Conservation (phyloP, 1,140 invertebrate genomes). For the Pachypsylla venusta region DNA sequence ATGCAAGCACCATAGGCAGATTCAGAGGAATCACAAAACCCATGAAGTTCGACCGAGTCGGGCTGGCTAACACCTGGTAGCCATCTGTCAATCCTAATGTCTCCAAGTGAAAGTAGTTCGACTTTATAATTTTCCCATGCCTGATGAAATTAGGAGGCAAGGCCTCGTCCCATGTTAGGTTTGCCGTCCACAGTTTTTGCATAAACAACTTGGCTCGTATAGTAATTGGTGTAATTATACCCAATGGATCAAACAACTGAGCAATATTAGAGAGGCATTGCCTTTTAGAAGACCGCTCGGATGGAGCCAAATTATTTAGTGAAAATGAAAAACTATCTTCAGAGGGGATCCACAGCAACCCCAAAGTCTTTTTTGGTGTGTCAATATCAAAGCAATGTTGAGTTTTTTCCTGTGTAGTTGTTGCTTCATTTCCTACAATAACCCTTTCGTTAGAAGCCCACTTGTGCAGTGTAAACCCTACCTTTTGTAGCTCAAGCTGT, state of each 20-base stretch:
- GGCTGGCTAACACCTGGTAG: too few species aligned
- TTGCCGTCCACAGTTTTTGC: constrained; percentile 27
- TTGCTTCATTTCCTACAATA: too few species aligned
- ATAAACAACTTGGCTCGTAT: constrained; percentile 30
- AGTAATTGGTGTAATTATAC: constrained; percentile 28
- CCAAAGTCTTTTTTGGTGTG: constrained; percentile 7
- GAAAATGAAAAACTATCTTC: constrained; percentile 14
- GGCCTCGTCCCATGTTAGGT: constrained; percentile 28
- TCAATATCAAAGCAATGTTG: too few species aligned
- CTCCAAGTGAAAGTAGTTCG: too few species aligned
- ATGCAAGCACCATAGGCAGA: too few species aligned
- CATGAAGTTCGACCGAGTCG: not conserved
- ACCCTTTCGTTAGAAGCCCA: constrained; percentile 22
- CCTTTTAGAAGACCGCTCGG: constrained; percentile 24
- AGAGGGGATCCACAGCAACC: constrained; percentile 14
- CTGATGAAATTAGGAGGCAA: constrained; percentile 23
- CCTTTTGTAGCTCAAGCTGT: constrained; percentile 12
- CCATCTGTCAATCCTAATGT: too few species aligned
- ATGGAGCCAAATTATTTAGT: not conserved
- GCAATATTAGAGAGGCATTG: constrained; percentile 25
- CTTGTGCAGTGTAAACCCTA: constrained; percentile 22
- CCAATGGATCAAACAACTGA: constrained; percentile 32
- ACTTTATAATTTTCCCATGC: not conserved
- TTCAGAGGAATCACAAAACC: not conserved
- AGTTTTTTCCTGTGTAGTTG: too few species aligned